Conservation (phyloP, 2,113 vertebrate species). For the human region GRCh38 chr2:137569501-137570000, state of each 20-base stretch:
- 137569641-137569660: neutral
- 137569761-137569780: neutral
- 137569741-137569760: neutral
- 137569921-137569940: constrained; percentile 1
- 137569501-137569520: neutral
- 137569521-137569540: neutral
- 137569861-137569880: neutral
- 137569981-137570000: constrained; percentile 14
- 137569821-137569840: neutral
- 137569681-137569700: neutral
- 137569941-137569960: neutral
- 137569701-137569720: neutral
- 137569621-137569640: neutral
- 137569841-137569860: neutral
- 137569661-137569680: neutral
- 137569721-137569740: neutral
- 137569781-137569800: neutral
- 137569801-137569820: neutral
- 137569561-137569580: neutral
- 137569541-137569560: neutral
- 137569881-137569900: neutral
- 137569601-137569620: neutral
- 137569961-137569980: neutral
- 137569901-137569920: neutral
- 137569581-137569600: neutral